phyloP scores from a whole-genome alignment of 2,888 invertebrate species.

The Steromphala cineraria region DNA sequence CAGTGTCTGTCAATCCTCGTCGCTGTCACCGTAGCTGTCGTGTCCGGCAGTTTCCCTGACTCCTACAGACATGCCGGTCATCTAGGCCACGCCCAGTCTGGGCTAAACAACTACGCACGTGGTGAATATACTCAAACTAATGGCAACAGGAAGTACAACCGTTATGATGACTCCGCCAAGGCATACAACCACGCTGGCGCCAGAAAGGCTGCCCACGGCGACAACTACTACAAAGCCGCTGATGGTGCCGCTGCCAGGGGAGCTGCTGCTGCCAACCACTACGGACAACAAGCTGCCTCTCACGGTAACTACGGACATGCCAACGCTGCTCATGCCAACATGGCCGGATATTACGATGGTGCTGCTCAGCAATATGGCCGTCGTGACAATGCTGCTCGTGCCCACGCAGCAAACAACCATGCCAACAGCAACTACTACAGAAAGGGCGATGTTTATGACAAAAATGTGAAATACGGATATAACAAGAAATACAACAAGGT shows the following conservation, averaged over 20 bases:
- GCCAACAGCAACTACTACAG: constrained; percentile 19
- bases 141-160: not conserved
- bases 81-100: not conserved
- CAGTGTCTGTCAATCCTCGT: not conserved
- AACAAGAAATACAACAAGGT: constrained; percentile 34
- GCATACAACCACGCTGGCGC: not conserved
- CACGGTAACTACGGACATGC: not conserved
- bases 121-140: not conserved
- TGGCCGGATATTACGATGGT: not conserved
- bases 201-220: not conserved
- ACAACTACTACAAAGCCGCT: not conserved
- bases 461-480: constrained; percentile 31
- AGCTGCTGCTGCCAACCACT: not conserved
- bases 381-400: not conserved
- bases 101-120: not conserved
- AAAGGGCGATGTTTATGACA: constrained; percentile 30
- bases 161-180: not conserved
- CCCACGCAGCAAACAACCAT: not conserved
- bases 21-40: not conserved
- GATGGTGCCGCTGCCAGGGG: not conserved
- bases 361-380: not conserved
- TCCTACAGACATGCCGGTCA: not conserved
- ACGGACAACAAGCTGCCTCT: not conserved
- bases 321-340: not conserved
- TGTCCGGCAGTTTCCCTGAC: not conserved